A percentile compares a stretch with the other conserved stretches of the same genome.
These are phyloP conservation scores for Lepus townsendii DNA, from an alignment of 2,797 vertebrate species.

Conservation along the genomic window DNA sequence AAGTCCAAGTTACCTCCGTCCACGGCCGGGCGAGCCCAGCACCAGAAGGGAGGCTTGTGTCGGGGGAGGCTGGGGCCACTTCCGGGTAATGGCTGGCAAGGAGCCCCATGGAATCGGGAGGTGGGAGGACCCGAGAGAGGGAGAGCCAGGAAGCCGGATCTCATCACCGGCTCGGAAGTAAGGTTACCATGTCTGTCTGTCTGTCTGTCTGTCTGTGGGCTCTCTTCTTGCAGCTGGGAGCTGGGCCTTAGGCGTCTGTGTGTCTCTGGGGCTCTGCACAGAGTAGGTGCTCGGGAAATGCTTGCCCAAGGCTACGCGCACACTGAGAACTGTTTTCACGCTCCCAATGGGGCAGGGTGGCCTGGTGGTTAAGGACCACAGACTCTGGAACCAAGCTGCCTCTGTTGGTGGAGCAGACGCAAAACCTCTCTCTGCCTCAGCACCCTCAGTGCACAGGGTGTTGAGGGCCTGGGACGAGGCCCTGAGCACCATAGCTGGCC, in stretches of 20 bases:
- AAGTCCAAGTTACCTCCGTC: not conserved
- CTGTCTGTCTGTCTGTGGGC: not conserved
- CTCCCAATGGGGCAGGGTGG: not conserved
- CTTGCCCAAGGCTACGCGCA: not conserved
- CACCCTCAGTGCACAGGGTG: not conserved
- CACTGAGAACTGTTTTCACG: not conserved
- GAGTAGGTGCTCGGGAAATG: not conserved
- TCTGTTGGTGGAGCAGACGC: not conserved
- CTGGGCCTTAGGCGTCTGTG: not conserved
- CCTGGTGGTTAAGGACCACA: not conserved
- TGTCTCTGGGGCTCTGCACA: not conserved
- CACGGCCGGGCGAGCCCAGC: not conserved
- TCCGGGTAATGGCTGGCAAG: not conserved
- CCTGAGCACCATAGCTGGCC: not conserved
- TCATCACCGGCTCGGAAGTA: not conserved
- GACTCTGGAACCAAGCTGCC: not conserved
- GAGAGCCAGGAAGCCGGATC: not conserved
- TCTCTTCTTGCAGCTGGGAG: not conserved
- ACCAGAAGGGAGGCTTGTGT: not conserved
- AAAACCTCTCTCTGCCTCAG: not conserved
- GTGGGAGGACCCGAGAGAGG: not conserved
- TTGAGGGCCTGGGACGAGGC: not conserved
- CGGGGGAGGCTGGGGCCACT: not conserved
- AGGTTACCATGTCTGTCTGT: too few species aligned
- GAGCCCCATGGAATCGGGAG: not conserved